Evolutionary conservation across 2,113 vertebrate species (phyloP).

Genomic region (Macrotis lagotis): DNA sequence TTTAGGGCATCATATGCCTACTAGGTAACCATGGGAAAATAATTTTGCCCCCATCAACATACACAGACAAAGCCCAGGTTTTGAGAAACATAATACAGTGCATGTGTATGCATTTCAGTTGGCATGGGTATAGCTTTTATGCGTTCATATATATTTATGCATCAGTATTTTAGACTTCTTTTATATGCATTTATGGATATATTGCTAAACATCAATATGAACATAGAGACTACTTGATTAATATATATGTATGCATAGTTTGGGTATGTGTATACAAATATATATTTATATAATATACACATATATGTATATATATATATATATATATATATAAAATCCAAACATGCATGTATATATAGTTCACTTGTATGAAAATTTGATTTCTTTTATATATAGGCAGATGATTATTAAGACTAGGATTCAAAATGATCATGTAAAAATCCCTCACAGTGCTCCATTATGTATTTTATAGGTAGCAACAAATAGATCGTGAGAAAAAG

Average conservation of each 20-base stretch:
- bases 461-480: not conserved
- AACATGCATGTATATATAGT: not conserved
- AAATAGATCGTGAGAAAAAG: not conserved
- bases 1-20: not conserved
- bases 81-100: not conserved
- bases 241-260: not conserved
- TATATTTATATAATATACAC: not conserved
- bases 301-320: not conserved
- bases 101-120: not conserved
- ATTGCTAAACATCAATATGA: not conserved
- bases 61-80: not conserved
- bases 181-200: not conserved
- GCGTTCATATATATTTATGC: not conserved
- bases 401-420: not conserved
- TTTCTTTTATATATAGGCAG: not conserved
- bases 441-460: not conserved
- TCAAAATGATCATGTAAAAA: not conserved
- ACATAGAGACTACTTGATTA: not conserved
- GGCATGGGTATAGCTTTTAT: not conserved
- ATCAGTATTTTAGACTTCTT: not conserved
- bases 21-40: not conserved
- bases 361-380: not conserved
- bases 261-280: too few species aligned
- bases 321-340: too few species aligned
- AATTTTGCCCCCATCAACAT: not conserved